Base-by-base conservation (phyloP, 2,113 vertebrate species). In the Larimichthys polyactis region DNA sequence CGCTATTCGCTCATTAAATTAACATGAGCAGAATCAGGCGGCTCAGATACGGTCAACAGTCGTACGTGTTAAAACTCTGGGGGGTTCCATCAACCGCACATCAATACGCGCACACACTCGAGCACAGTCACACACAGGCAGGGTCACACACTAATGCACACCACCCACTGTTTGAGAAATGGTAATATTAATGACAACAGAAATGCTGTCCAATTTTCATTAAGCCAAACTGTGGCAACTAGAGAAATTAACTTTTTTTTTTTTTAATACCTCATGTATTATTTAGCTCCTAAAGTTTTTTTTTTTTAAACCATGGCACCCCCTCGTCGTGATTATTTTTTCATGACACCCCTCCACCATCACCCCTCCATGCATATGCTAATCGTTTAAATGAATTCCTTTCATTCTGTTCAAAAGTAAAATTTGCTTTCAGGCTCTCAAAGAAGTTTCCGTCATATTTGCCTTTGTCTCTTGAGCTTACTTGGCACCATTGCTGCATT, bases 1-100 rank as follows among this genome's bases (percentile, higher is more conserved):
- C 11, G 16, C 83, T 66, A 19, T 75, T 87, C 48, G 36, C 84
- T 91, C 84, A 90, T 91, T 90, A 91, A 88, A 88, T 90, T 27
- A 90, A 90, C 88, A 91, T 68, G 75, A 87, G 80, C 22, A 51
- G 59, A 79, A 86, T 70, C 82, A 82, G 74, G 36, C 84, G 69
- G 78, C 83, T 82, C 43, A 36, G 70, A 83, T 77, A 84, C 36
- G 78, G 77, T 90, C 84, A 79, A 78, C 65, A 62, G 80, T 66
- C 73, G 55, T 52, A 63, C 55, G 40, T 73, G 81, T 80, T 79
- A 17, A 66, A 79, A 69, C 69, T 71, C 72, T 17, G 11, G 40
- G 55, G 66, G 79, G 63, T 67, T 85, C 68, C 85, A 84, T 90
- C 67, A 83, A 57, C 36, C 10, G 11, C 70, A 72, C 46, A 43